These are phyloP conservation scores for Drosophila nasuta DNA, from an alignment of 1,140 invertebrate species.

Conservation along the genomic window DNA sequence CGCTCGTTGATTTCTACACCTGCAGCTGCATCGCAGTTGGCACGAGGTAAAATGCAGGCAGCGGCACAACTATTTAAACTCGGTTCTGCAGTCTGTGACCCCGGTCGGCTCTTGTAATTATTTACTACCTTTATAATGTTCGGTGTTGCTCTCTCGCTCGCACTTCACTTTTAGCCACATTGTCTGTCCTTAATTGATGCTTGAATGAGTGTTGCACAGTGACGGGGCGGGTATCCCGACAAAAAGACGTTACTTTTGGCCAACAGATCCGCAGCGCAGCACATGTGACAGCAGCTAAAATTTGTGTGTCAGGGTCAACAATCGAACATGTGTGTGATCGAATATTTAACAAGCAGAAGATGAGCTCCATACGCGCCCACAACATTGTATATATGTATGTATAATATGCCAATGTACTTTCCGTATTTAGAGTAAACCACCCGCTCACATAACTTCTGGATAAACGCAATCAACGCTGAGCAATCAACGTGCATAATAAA, in stretches of 20 bases:
- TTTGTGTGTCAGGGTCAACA: slow-evolving; percentile 68
- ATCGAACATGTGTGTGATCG: slow-evolving; percentile 31
- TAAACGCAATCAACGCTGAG: slow-evolving; percentile 44
- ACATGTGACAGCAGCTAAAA: slow-evolving; percentile 47
- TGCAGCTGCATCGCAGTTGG: slow-evolving; percentile 61
- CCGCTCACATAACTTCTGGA: neutral
- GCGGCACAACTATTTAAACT: neutral
- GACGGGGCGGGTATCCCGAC: neutral
- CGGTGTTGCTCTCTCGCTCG: neutral
- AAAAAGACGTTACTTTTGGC: slow-evolving; percentile 64
- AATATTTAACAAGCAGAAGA: neutral
- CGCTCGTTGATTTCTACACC: slow-evolving; percentile 62
- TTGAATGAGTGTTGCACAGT: slow-evolving; percentile 7
- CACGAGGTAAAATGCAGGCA: slow-evolving; percentile 52
- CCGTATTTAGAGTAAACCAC: too few species aligned
- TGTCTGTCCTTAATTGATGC: slow-evolving; percentile 13
- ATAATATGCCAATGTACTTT: too few species aligned
- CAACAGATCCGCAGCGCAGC: slow-evolving; percentile 14
- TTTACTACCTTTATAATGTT: slow-evolving; percentile 15
- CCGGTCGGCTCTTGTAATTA: slow-evolving; percentile 13
- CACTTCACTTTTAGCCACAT: neutral
- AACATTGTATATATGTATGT: too few species aligned
- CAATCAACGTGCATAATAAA: slow-evolving; percentile 65
- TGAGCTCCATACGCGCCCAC: too few species aligned
- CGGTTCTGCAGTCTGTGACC: slow-evolving; percentile 23